Evolutionary conservation across 2,888 invertebrate genomes (phyloP).

Genomic region (Parnassius smintheus): DNA sequence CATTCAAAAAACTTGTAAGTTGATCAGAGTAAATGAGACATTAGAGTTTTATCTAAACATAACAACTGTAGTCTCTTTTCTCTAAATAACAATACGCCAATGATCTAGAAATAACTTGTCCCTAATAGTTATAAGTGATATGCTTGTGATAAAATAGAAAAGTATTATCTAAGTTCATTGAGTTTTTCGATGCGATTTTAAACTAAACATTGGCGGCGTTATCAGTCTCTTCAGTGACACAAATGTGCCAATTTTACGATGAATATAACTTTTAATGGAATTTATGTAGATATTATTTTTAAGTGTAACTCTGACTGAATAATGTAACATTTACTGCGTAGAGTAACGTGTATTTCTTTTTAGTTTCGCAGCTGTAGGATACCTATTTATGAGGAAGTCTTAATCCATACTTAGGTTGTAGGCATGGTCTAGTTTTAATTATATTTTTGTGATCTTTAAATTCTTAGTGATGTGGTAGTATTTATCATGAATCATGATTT

Average conservation of each 20-base stretch:
- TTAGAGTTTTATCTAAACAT: no score
- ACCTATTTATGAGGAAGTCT: constrained; percentile 16
- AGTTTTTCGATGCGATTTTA: constrained; percentile 7
- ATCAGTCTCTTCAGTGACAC: constrained; percentile 12
- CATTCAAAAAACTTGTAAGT: no score
- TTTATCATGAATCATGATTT: constrained; percentile 15
- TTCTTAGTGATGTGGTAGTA: constrained; percentile 23
- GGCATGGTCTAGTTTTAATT: constrained; percentile 13
- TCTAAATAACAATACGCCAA: neutral
- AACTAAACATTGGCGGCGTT: neutral
- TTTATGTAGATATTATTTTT: constrained; percentile 27
- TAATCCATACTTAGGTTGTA: constrained; percentile 10
- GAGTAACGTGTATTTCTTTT: constrained; percentile 10
- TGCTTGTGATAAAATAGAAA: constrained; percentile 12
- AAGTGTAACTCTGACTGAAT: constrained; percentile 26
- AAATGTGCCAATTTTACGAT: constrained; percentile 19
- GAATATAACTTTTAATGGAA: constrained; percentile 16
- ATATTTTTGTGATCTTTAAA: constrained; percentile 23
- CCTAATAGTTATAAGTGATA: constrained; percentile 12
- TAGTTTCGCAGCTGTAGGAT: constrained; percentile 13
- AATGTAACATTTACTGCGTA: constrained; percentile 18
- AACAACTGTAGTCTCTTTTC: no score
- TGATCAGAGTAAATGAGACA: neutral
- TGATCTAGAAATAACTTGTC: constrained; percentile 5
- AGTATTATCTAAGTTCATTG: neutral